phyloP scores from a whole-genome alignment of 1,140 invertebrate species.

The Tribolium madens region DNA sequence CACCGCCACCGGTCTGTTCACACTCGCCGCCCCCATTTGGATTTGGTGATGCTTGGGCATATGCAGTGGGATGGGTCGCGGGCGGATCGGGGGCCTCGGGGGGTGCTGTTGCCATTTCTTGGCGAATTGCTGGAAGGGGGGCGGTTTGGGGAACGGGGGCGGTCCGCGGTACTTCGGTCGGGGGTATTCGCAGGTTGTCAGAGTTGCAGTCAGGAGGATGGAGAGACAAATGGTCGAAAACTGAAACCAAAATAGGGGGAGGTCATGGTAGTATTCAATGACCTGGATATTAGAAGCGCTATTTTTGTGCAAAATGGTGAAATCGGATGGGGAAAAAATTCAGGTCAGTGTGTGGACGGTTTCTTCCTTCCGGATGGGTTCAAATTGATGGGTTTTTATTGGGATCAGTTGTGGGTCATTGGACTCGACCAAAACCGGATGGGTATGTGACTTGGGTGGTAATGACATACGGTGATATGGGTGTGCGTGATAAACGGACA shows the following conservation, averaged over 20 bases:
- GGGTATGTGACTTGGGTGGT: not conserved
- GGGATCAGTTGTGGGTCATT: not conserved
- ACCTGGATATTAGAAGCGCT: slow-evolving; percentile 25
- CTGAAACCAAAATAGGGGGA: not conserved
- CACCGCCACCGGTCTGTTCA: slow-evolving; percentile 33
- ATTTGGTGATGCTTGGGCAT: slow-evolving; percentile 44
- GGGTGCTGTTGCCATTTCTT: slow-evolving; percentile 57
- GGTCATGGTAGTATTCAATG: not conserved
- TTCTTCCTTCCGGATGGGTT: slow-evolving; percentile 13
- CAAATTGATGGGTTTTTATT: not conserved
- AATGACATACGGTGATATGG: not conserved
- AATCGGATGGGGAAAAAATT: slow-evolving; percentile 7
- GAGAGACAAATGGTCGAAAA: not conserved
- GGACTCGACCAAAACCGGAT: not conserved
- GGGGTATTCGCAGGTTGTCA: slow-evolving; percentile 20
- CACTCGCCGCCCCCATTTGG: slow-evolving; percentile 11
- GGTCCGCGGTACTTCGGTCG: slow-evolving; percentile 50
- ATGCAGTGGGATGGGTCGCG: slow-evolving; percentile 45
- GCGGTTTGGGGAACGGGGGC: slow-evolving; percentile 41
- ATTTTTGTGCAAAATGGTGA: slow-evolving; percentile 21
- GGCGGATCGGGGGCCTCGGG: slow-evolving; percentile 18
- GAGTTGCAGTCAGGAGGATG: not conserved
- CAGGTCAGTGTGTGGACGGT: slow-evolving; percentile 4
- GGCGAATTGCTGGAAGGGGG: slow-evolving; percentile 48
- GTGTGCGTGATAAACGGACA: not conserved